Conservation (phyloP, 2,888 invertebrate genomes). For the Diploptera punctata region DNA sequence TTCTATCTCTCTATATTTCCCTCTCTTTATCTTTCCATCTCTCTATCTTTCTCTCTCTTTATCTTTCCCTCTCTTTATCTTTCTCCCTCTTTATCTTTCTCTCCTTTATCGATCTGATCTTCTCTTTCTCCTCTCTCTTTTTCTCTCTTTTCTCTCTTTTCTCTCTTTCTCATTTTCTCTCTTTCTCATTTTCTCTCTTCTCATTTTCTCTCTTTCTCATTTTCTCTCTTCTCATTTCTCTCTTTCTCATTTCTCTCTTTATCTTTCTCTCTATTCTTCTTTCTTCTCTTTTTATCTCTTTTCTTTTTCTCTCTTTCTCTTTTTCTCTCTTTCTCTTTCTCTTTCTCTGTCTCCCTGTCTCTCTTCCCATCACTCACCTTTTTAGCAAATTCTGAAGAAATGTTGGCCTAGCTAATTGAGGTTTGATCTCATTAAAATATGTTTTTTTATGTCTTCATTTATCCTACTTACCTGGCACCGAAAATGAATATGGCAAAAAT, state of each 20-base stretch:
- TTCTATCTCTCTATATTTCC: too few relatives aligned
- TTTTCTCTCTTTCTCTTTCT: background rate
- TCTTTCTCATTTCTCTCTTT: background rate
- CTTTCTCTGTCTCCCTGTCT: background rate
- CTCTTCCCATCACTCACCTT: background rate
- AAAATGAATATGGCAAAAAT: background rate
- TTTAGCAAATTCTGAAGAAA: background rate
- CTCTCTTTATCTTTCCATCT: too few relatives aligned
- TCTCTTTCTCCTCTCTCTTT: too few relatives aligned
- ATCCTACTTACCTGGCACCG: background rate
- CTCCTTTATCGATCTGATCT: too few relatives aligned
- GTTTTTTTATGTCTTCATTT: too few relatives aligned
- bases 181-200: background rate
- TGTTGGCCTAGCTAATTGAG: too few relatives aligned
- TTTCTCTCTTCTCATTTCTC: background rate
- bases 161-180: conserved; percentile 4
- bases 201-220: too few relatives aligned
- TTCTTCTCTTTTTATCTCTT: background rate
- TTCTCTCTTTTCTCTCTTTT: too few relatives aligned
- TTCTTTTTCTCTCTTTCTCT: background rate
- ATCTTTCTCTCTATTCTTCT: conserved; percentile 3
- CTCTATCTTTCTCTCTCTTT: too few relatives aligned
- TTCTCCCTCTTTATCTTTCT: too few relatives aligned
- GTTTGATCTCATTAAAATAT: too few relatives aligned
- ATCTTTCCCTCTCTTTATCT: too few relatives aligned